phyloP scores from a whole-genome alignment of 2,888 invertebrate genomes.

The Himalopsyche kuldschensis region DNA sequence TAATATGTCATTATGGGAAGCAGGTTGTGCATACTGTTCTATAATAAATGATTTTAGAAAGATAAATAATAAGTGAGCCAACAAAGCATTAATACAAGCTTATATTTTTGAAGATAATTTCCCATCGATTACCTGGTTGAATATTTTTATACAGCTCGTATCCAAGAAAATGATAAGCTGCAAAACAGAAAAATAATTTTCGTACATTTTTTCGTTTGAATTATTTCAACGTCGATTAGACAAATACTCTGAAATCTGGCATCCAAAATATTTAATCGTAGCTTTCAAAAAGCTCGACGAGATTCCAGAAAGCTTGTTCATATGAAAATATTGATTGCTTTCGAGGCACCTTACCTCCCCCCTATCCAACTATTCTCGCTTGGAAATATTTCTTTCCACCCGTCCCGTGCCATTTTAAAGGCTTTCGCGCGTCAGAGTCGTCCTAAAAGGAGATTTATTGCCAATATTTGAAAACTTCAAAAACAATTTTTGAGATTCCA shows the following conservation, averaged over 20 bases:
- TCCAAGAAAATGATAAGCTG: no score
- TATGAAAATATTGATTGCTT: background rate
- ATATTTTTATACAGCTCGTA: no score
- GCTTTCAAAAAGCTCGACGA: background rate
- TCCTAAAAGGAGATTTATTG: slow-evolving; percentile 8
- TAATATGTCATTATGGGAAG: no score
- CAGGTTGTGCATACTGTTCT: no score
- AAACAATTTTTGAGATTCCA: background rate
- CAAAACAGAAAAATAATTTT: background rate
- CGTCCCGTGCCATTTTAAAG: background rate
- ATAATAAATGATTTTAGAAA: no score
- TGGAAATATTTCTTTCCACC: background rate
- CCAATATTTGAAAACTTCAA: slow-evolving; percentile 15
- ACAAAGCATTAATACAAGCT: no score
- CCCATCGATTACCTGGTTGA: no score
- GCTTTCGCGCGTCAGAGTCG: background rate
- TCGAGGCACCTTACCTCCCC: background rate
- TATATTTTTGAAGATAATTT: no score
- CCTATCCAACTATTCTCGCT: background rate
- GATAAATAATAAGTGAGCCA: no score
- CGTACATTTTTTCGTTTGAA: background rate
- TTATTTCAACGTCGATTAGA: background rate
- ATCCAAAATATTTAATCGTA: background rate
- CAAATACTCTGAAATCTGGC: background rate
- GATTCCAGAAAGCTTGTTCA: background rate